A percentile compares a stretch with the other conserved stretches of the same genome.
Evolutionary conservation across 1,140 invertebrate genomes (phyloP).

Genomic region (Pygmarrhopalites habei): DNA sequence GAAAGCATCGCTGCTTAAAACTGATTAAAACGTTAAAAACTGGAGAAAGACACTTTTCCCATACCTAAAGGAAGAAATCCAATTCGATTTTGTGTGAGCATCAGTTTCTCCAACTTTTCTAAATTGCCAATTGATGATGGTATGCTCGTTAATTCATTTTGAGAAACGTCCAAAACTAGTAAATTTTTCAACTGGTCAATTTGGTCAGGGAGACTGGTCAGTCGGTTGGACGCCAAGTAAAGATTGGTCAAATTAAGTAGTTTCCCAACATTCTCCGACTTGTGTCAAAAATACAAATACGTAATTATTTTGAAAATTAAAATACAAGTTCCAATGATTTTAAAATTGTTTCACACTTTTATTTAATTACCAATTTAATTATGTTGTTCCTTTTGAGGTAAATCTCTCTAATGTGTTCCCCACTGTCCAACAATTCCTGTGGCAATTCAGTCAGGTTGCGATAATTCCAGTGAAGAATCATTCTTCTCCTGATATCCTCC

Average conservation of each 20-base stretch:
- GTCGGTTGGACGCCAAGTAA: conserved; percentile 32
- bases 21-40: too few species aligned
- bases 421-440: conserved; percentile 31
- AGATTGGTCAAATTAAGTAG: conserved; percentile 32
- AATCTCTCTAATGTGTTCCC: conserved; percentile 37
- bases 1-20: too few species aligned
- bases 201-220: conserved; percentile 27
- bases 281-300: conserved; percentile 5
- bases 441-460: conserved; percentile 36
- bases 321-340: neutral
- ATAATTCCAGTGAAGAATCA: conserved; percentile 40
- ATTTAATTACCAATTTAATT: conserved; percentile 29
- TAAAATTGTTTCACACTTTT: neutral
- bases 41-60: too few species aligned
- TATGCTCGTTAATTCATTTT: conserved; percentile 27
- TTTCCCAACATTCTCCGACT: conserved; percentile 33
- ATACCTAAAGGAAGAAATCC: conserved; percentile 28
- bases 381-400: conserved; percentile 39
- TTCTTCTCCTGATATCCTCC: conserved; percentile 30
- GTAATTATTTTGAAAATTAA: neutral
- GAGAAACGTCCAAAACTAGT: conserved; percentile 32
- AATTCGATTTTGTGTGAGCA: conserved; percentile 31
- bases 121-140: conserved; percentile 24
- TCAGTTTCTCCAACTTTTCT: conserved; percentile 16
- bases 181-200: conserved; percentile 28